Evolutionary conservation across 2,113 vertebrate genomes (phyloP), one percentile per base, ranked within the genome.

Genomic region (Alethe diademata): DNA sequence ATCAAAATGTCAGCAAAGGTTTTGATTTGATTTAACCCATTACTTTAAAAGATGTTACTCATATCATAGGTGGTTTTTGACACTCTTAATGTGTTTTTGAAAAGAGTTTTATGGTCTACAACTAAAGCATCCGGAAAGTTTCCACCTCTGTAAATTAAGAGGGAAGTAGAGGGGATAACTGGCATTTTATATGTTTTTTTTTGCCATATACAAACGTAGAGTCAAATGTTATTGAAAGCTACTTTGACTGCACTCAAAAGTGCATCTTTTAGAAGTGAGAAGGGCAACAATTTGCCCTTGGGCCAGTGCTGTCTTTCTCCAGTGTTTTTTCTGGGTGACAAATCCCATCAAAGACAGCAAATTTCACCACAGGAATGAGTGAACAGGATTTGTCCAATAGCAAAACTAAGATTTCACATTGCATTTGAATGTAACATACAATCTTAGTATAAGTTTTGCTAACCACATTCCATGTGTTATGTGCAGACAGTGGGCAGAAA

Each of bases 1-100:
- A 96, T 96, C 95, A 97, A 97, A 96, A 88, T 97, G 95, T 94
- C 95, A 96, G 88, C 48, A 95, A 94, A 94, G 94, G 85, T 94
- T 95, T 95, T 78, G 86, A 61, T 58, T 94, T 97, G 95, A 97
- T 97, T 97, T 97, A 97, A 58, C 47, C 83, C 43, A 61, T 93
- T 90, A 88, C 84, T 96, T 94, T 95, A 96, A 96, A 94, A 94
- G 53, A 73, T 66, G 74, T 93, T 96, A 74, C 80, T 96, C 88
- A 93, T 95, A 90, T 82, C 71, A 83, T 86, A 96, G 95, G 78
- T 93, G 83, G 14, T 60, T 96, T 97, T 94, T 95, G 91, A 92
- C 93, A 96, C 51, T 88, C 42, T 73, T 97, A 96, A 96, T 92
- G 89, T 72, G 84, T 79, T 95, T 92, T 93, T 95, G 80, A 94